Percentiles rank a stretch among this genome's conserved stretches.
These are phyloP conservation scores for Zenarchopterus dispar DNA, from an alignment of 2,797 vertebrate genomes.

Conservation along the genomic window DNA sequence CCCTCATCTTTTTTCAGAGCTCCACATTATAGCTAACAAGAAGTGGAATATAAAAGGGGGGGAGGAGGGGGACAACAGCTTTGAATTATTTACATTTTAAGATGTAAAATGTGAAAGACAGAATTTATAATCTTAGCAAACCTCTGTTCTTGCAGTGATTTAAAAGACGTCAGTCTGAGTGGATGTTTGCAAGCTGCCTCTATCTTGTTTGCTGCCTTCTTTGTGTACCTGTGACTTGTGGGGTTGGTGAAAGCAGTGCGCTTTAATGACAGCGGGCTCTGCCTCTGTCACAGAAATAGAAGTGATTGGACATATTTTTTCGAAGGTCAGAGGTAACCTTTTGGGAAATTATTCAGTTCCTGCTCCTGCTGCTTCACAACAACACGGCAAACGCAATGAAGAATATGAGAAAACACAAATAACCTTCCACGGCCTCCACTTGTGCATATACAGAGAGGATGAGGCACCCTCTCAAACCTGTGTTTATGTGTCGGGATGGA, in stretches of 20 bases:
- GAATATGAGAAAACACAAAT: slow-evolving; percentile 75
- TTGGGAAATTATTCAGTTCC: slow-evolving; percentile 78
- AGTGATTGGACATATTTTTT: slow-evolving; percentile 68
- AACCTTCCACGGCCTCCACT: slow-evolving; percentile 49
- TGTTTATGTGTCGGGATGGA: slow-evolving; percentile 16
- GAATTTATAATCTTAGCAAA: slow-evolving; percentile 32
- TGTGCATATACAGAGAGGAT: slow-evolving; percentile 35
- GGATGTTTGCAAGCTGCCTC: slow-evolving; percentile 14
- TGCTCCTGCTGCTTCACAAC: slow-evolving; percentile 66
- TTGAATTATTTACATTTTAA: slow-evolving; percentile 68
- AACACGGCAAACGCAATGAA: slow-evolving; percentile 68
- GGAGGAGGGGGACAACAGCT: slow-evolving; percentile 30
- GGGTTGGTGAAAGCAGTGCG: slow-evolving; percentile 34
- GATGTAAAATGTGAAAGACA: slow-evolving; percentile 53
- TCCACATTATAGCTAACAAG: slow-evolving; percentile 36
- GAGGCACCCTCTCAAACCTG: slow-evolving; percentile 15
- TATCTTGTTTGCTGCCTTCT: slow-evolving; percentile 3
- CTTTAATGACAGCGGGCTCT: slow-evolving; percentile 51
- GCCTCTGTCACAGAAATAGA: slow-evolving; percentile 21
- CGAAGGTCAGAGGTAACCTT: slow-evolving; percentile 78
- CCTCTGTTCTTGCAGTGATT: slow-evolving; percentile 27
- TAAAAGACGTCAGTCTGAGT: slow-evolving; percentile 18
- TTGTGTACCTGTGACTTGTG: slow-evolving; percentile 28
- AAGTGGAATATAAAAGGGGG: slow-evolving; percentile 50
- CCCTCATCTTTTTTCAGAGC: slow-evolving; percentile 37